Percentiles rank a stretch among this genome's conserved stretches.
These are phyloP conservation scores for Tromatobia lineatoria DNA, from an alignment of 2,888 invertebrate species.

Conservation along the genomic window DNA sequence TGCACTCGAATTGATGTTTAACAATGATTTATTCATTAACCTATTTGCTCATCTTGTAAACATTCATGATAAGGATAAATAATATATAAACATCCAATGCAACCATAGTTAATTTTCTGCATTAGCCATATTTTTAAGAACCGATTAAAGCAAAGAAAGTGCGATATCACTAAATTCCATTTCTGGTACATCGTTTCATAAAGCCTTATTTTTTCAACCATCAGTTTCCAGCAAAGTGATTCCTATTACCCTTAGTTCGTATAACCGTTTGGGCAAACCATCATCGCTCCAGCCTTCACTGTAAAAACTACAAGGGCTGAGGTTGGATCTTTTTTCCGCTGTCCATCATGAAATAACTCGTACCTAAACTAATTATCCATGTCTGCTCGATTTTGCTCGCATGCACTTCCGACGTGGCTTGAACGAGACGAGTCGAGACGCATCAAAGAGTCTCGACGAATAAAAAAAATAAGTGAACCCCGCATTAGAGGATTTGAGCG, in stretches of 20 bases:
- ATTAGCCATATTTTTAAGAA: too few relatives aligned
- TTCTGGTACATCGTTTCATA: too few relatives aligned
- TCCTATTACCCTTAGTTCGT: neutral
- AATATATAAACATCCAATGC: too few relatives aligned
- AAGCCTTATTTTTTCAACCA: neutral
- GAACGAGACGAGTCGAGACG: constrained; percentile 46
- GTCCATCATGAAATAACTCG: constrained; percentile 50
- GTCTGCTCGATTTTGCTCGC: constrained; percentile 52
- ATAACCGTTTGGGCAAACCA: neutral
- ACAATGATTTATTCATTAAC: neutral
- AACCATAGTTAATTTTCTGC: too few relatives aligned
- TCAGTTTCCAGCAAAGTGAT: neutral
- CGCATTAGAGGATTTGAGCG: constrained; percentile 4
- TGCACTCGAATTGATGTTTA: too few relatives aligned
- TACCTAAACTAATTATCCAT: constrained; percentile 35
- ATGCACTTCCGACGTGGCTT: constrained; percentile 20
- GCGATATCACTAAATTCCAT: too few relatives aligned
- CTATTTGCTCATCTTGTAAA: neutral
- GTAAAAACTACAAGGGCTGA: neutral
- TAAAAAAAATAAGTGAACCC: neutral
- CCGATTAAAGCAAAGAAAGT: too few relatives aligned
- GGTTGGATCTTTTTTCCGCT: neutral
- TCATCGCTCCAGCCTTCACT: neutral
- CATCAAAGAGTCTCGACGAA: constrained; percentile 35
- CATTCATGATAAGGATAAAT: too few relatives aligned